Base-by-base conservation (phyloP, 1,140 invertebrate species). In the Phortica variegata region DNA sequence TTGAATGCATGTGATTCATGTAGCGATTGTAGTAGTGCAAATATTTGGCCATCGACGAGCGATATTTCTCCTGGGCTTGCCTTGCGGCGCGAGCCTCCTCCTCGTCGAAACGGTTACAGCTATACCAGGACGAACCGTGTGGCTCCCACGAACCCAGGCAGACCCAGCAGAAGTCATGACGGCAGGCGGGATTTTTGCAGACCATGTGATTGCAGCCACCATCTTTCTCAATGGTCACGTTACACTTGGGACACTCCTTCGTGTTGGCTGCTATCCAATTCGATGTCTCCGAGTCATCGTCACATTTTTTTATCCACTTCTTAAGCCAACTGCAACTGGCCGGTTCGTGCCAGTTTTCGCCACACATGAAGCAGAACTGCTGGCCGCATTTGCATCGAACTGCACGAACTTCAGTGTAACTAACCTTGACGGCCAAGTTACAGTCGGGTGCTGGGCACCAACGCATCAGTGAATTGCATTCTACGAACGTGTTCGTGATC, bases 181-280 rank as follows among this genome's bases (percentile, higher is more conserved):
- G 95, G 74, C 97, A 99, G 73, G 92, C 93, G 75, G 95, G 92
- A 81, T 98, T 98, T 79, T 97, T 97, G 79, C 97, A 99, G 8
- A 97, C 90, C 95, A 99, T 98, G 76, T 99, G 97, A 80, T 99
- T 99, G 79, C 97, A 99, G 10, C 96, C 96, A 31, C 96, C 96
- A 78, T 98, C 95, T 78, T 96, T 96, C 76, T 96, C 93, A 58
- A 99, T 98, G 0, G 95, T 98, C 6, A 96, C 95, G 77, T 96
- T 95, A 79, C 96, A 99, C 68, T 94, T 95, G 12, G 95, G 95
- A 79, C 96, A 98, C 80, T 98, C 95, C 81, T 99, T 98, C 6
- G 97, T 99, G 77, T 99, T 97, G 3, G 95, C 95, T 23, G 93
- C 93, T 65, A 99, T 97, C 97, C 97, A 99, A 75, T 98, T 98